A percentile compares a stretch with the other conserved stretches of the same genome.
Conservation (phyloP, 1,140 invertebrate species). For the Ceratina calcarata region DNA sequence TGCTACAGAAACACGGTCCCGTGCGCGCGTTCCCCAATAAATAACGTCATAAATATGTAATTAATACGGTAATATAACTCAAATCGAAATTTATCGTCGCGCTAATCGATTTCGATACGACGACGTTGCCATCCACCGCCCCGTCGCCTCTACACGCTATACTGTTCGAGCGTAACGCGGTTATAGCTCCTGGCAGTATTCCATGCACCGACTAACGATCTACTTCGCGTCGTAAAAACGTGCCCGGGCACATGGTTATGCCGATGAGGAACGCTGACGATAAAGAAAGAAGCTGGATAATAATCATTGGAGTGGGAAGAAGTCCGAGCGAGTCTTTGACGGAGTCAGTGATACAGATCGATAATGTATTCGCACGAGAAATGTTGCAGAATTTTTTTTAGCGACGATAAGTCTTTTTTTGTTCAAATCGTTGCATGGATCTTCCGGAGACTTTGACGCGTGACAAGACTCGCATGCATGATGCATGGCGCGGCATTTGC, state of each 20-base stretch:
- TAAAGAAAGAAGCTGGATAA: slow-evolving; percentile 35
- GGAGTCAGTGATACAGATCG: no score
- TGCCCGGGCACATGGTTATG: slow-evolving; percentile 6
- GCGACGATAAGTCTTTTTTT: neutral
- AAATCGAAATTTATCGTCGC: slow-evolving; percentile 40
- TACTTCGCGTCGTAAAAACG: slow-evolving; percentile 45
- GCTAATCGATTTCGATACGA: slow-evolving; percentile 50
- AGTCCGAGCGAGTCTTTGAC: neutral
- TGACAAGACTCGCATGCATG: slow-evolving; percentile 7
- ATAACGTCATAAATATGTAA: slow-evolving; percentile 52
- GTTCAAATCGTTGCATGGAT: neutral
- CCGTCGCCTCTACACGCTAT: neutral
- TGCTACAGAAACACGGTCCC: slow-evolving; percentile 35
- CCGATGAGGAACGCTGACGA: slow-evolving; percentile 17
- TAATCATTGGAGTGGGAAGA: neutral
- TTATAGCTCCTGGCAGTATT: slow-evolving; percentile 46
- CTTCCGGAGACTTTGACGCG: slow-evolving; percentile 18
- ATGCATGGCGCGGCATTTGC: slow-evolving; percentile 7
- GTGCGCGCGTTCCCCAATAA: slow-evolving; percentile 9
- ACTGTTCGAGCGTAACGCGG: slow-evolving; percentile 43
- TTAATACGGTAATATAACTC: slow-evolving; percentile 53
- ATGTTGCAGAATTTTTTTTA: no score
- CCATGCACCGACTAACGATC: slow-evolving; percentile 44
- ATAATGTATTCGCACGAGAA: no score
- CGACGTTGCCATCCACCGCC: slow-evolving; percentile 28